Base-by-base conservation (phyloP, 2,888 invertebrate species). In the Mallateleia sp. region DNA sequence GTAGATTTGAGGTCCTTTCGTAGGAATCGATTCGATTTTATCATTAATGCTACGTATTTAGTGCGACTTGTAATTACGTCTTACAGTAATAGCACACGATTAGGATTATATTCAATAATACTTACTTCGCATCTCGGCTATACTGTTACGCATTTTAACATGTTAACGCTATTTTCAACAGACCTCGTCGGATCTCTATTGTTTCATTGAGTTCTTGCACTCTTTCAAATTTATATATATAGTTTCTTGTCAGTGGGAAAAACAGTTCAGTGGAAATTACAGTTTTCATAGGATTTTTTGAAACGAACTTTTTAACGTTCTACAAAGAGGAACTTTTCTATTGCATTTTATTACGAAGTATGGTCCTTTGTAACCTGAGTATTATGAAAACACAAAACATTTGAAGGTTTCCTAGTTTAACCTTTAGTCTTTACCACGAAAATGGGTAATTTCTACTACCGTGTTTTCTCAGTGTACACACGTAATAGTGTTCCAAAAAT, bases 111-210 rank as follows among this genome's bases (percentile, higher is more conserved):
- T 66, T 74, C 32, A 71, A 79, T 67, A 60, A 64, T 47, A 80
- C n/a, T 80, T 80, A 80, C 72, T 81, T 81, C 74, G 67, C 74
- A 58, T 74, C 52, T 74, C 58, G 74, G 74, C 81, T 80, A 54
- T 62, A 52, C 64, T 47, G 52, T 64, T 34, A 66, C 28, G 58
- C 71, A 56, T 54, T 62, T 71, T 64, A 9, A 64, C 45, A 25
- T 18, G 20, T 15, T 62, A 32, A 56, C 20, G 24, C 56, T 54
- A 52, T 38, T 69, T 75, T 75, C 45, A 52, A 24, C 54, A 60
- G 11, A 60, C 60, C 18, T 38, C 45, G n/a, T 71, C n/a, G 58
- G 54, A 62, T 64, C 42, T 54, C 54, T 64, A 32, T 62, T 50
- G 9, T 64, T 74, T 62, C 15, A 24, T 28, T 64, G 1, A 64